Percentiles rank a stretch among this genome's conserved stretches.
Evolutionary conservation across 2,888 invertebrate genomes (phyloP).

Genomic region (Drosophila emarginata): DNA sequence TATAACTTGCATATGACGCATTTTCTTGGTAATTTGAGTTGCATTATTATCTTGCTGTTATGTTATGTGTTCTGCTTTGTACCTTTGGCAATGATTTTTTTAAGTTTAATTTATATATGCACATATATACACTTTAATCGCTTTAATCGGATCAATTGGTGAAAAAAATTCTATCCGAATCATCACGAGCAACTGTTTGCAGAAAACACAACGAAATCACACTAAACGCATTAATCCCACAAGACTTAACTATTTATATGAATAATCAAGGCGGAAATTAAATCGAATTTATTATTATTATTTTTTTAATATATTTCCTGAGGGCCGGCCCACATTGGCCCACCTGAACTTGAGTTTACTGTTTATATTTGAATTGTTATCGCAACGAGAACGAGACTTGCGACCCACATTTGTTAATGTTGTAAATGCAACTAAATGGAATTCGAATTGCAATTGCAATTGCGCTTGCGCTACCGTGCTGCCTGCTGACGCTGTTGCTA

Average conservation of each 20-base stretch:
- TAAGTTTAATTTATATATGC: neutral
- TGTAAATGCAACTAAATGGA: conserved; percentile 61
- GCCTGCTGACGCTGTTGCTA: conserved; percentile 9
- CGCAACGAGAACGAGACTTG: conserved; percentile 33
- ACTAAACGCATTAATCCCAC: conserved; percentile 27
- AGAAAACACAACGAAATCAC: conserved; percentile 16
- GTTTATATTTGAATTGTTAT: conserved; percentile 16
- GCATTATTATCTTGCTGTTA: conserved; percentile 15
- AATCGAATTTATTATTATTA: conserved; percentile 15
- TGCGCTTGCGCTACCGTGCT: conserved; percentile 42
- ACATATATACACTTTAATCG: conserved; percentile 49
- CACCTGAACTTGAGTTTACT: conserved; percentile 57
- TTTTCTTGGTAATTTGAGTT: conserved; percentile 38
- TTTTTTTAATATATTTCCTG: conserved; percentile 42
- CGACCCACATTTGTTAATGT: conserved; percentile 73
- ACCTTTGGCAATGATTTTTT: conserved; percentile 17
- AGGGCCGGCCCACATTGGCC: conserved; percentile 55
- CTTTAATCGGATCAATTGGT: conserved; percentile 36
- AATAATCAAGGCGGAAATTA: conserved; percentile 33
- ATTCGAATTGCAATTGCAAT: conserved; percentile 24
- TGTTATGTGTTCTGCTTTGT: conserved; percentile 17
- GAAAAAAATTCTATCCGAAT: conserved; percentile 52
- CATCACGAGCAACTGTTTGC: conserved; percentile 64
- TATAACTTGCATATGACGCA: conserved; percentile 32
- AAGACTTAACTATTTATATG: conserved; percentile 39